Evolutionary conservation across 2,113 vertebrate species (phyloP).

Genomic region (Cavia porcellus): DNA sequence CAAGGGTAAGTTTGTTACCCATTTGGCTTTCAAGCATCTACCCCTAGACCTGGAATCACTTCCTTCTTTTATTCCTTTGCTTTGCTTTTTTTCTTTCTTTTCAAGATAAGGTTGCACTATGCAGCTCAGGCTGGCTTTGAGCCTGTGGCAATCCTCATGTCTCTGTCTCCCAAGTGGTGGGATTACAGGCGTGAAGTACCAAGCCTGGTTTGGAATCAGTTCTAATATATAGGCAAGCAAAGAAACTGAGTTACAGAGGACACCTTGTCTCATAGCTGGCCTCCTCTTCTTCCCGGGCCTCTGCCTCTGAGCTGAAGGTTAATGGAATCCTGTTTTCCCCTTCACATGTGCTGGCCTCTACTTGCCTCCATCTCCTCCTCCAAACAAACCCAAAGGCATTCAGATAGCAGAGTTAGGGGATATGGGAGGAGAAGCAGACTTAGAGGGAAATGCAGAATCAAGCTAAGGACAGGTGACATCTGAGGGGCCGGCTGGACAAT

Average conservation of each 20-base stretch:
- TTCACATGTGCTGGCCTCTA: neutral
- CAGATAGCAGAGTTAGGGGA: neutral
- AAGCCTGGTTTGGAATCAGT: neutral
- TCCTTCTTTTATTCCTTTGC: no score
- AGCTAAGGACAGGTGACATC: neutral
- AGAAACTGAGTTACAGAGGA: slow-evolving; percentile 24
- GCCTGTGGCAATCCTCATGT: neutral
- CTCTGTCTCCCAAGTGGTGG: neutral
- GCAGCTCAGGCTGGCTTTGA: neutral
- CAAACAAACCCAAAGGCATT: neutral
- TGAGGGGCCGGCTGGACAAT: neutral
- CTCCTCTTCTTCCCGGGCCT: neutral
- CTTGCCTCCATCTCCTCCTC: neutral
- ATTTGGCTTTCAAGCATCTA: neutral
- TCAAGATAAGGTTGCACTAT: neutral
- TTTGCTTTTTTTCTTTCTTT: neutral
- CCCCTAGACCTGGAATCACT: neutral
- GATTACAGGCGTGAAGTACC: neutral
- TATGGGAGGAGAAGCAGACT: neutral
- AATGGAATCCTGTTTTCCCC: neutral
- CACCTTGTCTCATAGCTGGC: neutral
- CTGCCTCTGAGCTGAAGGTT: neutral
- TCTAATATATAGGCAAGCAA: neutral
- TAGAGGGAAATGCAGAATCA: neutral
- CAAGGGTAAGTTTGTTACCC: neutral